These are phyloP conservation scores for Papilio dardanus DNA, from an alignment of 1,140 invertebrate genomes.

Conservation along the genomic window DNA sequence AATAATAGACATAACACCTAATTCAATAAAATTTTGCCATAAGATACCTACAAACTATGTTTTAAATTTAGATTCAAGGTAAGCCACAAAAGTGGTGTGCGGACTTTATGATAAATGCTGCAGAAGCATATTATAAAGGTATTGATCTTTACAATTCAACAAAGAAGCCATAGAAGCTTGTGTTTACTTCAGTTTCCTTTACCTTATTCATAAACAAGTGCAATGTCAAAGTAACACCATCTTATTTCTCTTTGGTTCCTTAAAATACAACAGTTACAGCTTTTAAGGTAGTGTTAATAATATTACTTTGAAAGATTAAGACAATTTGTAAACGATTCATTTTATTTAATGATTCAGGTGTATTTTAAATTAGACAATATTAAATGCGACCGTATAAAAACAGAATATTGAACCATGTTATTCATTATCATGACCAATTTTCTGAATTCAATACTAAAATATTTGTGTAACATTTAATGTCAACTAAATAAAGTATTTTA, in stretches of 20 bases:
- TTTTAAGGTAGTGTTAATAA: neutral
- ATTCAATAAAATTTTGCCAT: neutral
- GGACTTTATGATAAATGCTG: constrained; percentile 1
- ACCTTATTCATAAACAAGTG: constrained; percentile 14
- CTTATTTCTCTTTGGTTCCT: constrained; percentile 9
- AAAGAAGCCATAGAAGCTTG: constrained; percentile 1
- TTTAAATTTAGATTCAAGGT: constrained; percentile 23
- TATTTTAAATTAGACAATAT: too few relatives aligned
- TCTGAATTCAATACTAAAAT: too few relatives aligned
- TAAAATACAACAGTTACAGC: neutral
- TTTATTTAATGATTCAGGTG: too few relatives aligned
- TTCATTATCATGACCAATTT: too few relatives aligned
- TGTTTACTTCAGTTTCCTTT: constrained; percentile 1
- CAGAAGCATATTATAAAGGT: neutral
- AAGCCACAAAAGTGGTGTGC: neutral
- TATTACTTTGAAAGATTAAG: too few relatives aligned
- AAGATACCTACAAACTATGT: constrained; percentile 8
- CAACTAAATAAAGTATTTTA: constrained; percentile 12
- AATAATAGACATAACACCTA: neutral
- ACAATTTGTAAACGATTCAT: too few relatives aligned
- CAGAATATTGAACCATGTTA: too few relatives aligned
- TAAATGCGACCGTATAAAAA: too few relatives aligned
- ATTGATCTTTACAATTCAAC: constrained; percentile 7
- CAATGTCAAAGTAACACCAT: neutral
- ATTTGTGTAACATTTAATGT: neutral